Conservation (phyloP, 2,797 vertebrate species). For the Chelon auratus region DNA sequence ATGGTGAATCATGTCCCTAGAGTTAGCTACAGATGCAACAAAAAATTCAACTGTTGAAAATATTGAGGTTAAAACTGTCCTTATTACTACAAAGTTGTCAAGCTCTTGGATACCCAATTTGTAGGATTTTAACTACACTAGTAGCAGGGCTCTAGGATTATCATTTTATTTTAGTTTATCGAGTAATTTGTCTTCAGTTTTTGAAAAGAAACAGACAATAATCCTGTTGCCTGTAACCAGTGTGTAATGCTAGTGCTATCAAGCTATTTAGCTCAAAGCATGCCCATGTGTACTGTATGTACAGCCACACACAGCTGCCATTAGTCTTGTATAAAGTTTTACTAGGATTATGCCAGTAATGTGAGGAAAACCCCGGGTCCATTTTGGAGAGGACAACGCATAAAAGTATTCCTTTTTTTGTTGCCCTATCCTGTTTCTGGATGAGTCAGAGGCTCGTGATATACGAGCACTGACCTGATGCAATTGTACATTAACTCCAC, state of each 20-base stretch:
- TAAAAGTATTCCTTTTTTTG: not conserved
- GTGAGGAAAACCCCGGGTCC: not conserved
- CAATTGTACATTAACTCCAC: conserved; percentile 16
- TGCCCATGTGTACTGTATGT: not conserved
- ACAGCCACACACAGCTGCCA: not conserved
- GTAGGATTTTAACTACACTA: too few relatives aligned
- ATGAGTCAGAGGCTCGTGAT: conserved; percentile 27
- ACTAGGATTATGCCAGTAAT: not conserved
- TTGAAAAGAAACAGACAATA: too few relatives aligned
- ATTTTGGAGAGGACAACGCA: not conserved
- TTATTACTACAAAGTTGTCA: too few relatives aligned
- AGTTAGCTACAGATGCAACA: too few relatives aligned
- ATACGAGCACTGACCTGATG: conserved; percentile 20
- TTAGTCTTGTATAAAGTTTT: not conserved
- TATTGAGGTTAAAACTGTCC: too few relatives aligned
- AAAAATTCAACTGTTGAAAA: too few relatives aligned
- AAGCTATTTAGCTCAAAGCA: not conserved
- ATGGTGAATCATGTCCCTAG: too few relatives aligned
- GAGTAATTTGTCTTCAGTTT: too few relatives aligned
- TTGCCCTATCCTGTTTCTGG: not conserved
- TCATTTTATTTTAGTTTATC: too few relatives aligned
- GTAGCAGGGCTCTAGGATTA: too few relatives aligned
- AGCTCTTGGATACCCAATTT: too few relatives aligned
- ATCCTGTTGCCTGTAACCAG: too few relatives aligned
- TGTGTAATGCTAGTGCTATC: not conserved